Percentiles rank a stretch among this genome's conserved stretches.
Evolutionary conservation across 2,888 invertebrate species (phyloP).

Genomic region (Sepioteuthis lessoniana): DNA sequence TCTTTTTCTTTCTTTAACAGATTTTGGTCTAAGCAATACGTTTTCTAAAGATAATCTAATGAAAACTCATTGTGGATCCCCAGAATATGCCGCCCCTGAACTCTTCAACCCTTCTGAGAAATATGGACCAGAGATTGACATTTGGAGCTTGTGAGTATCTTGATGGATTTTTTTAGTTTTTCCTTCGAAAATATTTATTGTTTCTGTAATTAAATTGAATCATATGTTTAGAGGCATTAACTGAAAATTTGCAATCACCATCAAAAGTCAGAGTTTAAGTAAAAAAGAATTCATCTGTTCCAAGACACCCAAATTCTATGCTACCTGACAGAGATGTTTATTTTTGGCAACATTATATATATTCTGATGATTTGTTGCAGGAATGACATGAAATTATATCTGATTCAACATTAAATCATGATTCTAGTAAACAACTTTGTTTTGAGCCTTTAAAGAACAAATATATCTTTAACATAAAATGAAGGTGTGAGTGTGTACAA

Average conservation of each 20-base stretch:
- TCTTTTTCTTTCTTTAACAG: slow-evolving; percentile 72
- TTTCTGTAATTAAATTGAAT: background rate
- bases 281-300: background rate
- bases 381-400: no score
- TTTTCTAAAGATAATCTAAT: slow-evolving; percentile 80
- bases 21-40: slow-evolving; percentile 85
- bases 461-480: no score
- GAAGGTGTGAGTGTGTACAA: no score
- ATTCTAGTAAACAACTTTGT: no score
- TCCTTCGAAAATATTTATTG: no score
- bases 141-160: slow-evolving; percentile 84
- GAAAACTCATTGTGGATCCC: slow-evolving; percentile 85
- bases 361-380: no score
- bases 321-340: no score
- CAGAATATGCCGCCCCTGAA: slow-evolving; percentile 87
- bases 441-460: no score
- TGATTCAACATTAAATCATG: no score
- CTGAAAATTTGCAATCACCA: background rate
- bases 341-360: no score
- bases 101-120: slow-evolving; percentile 82
- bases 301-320: no score
- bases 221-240: background rate
- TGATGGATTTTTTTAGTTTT: background rate
- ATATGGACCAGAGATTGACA: slow-evolving; percentile 85
- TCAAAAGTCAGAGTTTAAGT: background rate